Conservation (phyloP, 1,140 invertebrate genomes). For the Drosophila truncata region DNA sequence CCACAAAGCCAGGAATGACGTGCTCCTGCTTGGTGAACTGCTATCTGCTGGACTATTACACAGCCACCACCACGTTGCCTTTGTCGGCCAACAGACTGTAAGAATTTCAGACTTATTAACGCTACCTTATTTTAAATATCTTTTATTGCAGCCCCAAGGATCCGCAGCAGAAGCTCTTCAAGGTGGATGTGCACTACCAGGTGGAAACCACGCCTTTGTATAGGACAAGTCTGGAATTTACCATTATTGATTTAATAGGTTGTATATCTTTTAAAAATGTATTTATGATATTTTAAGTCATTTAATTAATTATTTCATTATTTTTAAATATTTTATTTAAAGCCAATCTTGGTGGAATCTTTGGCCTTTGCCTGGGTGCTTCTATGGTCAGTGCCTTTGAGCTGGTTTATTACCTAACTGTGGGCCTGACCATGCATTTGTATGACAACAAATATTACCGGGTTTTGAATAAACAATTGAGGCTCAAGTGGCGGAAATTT, state of each 20-base stretch:
- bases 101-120: not conserved
- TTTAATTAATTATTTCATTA: no score
- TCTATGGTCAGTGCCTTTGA: conserved; percentile 84
- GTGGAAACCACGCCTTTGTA: conserved; percentile 68
- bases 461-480: conserved; percentile 29
- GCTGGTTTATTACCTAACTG: conserved; percentile 82
- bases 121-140: not conserved
- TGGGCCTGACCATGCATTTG: conserved; percentile 69
- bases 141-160: conserved; percentile 18
- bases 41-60: conserved; percentile 71
- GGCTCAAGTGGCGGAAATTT: conserved; percentile 29
- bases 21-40: conserved; percentile 74
- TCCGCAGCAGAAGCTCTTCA: conserved; percentile 49
- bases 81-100: conserved; percentile 40
- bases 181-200: conserved; percentile 78
- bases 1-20: conserved; percentile 73
- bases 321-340: not conserved
- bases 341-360: conserved; percentile 84
- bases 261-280: not conserved
- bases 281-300: not conserved
- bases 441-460: conserved; percentile 69
- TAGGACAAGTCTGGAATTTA: conserved; percentile 72
- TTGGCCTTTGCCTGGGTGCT: conserved; percentile 84
- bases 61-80: conserved; percentile 68
- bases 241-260: conserved; percentile 72